Conservation (phyloP, 2,797 vertebrate species). For the Sebastes hubbsi region DNA sequence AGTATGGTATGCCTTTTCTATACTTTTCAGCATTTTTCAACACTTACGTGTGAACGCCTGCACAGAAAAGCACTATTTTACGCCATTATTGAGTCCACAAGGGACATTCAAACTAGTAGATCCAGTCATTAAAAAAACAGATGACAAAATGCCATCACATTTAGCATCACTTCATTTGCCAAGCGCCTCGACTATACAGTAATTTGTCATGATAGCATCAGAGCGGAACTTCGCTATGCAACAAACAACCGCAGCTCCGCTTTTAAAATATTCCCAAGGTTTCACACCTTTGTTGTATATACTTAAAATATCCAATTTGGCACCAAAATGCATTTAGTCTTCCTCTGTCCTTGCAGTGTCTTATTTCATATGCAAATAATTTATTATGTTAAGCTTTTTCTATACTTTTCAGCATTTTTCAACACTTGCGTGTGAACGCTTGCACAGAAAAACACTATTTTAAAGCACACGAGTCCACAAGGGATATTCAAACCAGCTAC, state of each 20-base stretch:
- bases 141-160: background rate
- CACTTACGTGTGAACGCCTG: background rate
- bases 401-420: background rate
- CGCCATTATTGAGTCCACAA: background rate
- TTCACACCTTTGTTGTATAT: slow-evolving; percentile 3
- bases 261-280: slow-evolving; percentile 16
- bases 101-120: background rate
- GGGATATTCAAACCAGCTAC: background rate
- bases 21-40: background rate
- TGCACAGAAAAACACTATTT: background rate
- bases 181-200: background rate
- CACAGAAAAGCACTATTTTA: background rate
- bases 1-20: too few relatives aligned
- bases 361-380: background rate
- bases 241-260: slow-evolving; percentile 7
- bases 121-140: background rate
- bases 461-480: background rate
- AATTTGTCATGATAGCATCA: slow-evolving; percentile 19
- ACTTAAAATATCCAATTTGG: background rate
- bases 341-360: background rate
- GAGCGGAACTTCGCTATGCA: slow-evolving; percentile 21
- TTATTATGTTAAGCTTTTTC: background rate
- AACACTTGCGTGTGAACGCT: background rate
- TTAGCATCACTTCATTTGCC: background rate
- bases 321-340: background rate